phyloP scores from a whole-genome alignment of 2,113 vertebrate genomes.

The Oxyruncus cristatus region DNA sequence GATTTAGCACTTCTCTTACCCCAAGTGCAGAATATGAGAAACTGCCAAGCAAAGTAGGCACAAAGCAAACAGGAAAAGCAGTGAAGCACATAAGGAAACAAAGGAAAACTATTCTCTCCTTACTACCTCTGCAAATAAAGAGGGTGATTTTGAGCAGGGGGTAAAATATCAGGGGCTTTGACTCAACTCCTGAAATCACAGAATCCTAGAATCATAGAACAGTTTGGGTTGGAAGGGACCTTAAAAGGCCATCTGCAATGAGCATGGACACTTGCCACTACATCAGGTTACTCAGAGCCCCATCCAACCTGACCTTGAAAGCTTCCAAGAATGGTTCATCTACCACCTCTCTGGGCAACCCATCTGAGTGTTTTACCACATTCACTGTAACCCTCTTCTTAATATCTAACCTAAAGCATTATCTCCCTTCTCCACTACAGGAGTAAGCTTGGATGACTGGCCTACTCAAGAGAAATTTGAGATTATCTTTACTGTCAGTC shows the following conservation, averaged over 20 bases:
- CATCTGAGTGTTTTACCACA: not conserved
- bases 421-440: not conserved
- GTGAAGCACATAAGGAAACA: not conserved
- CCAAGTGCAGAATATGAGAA: not conserved
- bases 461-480: not conserved
- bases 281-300: not conserved
- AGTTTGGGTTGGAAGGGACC: not conserved
- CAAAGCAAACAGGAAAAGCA: not conserved
- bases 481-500: not conserved
- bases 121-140: not conserved
- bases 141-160: not conserved
- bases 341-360: not conserved
- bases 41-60: not conserved
- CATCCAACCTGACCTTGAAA: not conserved
- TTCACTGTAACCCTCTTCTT: not conserved
- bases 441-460: not conserved
- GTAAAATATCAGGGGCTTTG: not conserved
- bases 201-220: not conserved
- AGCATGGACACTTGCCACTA: not conserved
- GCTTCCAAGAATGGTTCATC: not conserved
- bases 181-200: not conserved
- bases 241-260: not conserved
- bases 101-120: not conserved
- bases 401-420: not conserved
- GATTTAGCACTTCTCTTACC: not conserved